These are phyloP conservation scores for Arizona elegans DNA, from an alignment of 2,113 vertebrate genomes.

Conservation along the genomic window DNA sequence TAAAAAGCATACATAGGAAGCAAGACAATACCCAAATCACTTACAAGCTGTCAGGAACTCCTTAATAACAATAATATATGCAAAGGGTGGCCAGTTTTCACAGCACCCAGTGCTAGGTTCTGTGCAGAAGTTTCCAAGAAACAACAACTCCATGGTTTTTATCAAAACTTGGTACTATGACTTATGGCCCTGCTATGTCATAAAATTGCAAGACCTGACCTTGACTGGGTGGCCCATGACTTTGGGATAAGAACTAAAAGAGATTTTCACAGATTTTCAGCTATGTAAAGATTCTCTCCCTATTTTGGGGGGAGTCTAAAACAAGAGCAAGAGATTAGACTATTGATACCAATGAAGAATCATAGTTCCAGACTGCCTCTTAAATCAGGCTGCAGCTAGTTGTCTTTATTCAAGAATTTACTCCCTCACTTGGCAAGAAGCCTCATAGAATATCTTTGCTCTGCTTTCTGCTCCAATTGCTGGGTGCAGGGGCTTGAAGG, in stretches of 20 bases:
- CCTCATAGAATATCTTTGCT: neutral
- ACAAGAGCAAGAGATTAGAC: neutral
- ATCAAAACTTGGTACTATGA: neutral
- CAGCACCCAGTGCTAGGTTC: neutral
- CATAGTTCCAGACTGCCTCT: neutral
- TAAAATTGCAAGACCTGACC: neutral
- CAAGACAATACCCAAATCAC: neutral
- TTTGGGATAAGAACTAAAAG: neutral
- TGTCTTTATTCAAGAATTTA: neutral
- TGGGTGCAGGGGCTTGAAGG: neutral
- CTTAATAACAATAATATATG: neutral
- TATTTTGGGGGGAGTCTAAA: neutral
- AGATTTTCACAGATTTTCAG: neutral
- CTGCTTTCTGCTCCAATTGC: neutral
- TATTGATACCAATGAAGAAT: neutral
- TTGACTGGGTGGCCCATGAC: neutral
- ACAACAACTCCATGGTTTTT: neutral
- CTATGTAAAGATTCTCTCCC: neutral
- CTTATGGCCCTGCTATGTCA: neutral
- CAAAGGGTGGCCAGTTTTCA: neutral
- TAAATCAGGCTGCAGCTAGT: neutral
- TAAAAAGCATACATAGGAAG: neutral
- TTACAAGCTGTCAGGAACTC: neutral
- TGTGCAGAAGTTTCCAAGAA: neutral
- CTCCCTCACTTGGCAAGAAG: neutral